phyloP scores from a whole-genome alignment of 1,140 invertebrate genomes.

The Xylocopa sonorina region DNA sequence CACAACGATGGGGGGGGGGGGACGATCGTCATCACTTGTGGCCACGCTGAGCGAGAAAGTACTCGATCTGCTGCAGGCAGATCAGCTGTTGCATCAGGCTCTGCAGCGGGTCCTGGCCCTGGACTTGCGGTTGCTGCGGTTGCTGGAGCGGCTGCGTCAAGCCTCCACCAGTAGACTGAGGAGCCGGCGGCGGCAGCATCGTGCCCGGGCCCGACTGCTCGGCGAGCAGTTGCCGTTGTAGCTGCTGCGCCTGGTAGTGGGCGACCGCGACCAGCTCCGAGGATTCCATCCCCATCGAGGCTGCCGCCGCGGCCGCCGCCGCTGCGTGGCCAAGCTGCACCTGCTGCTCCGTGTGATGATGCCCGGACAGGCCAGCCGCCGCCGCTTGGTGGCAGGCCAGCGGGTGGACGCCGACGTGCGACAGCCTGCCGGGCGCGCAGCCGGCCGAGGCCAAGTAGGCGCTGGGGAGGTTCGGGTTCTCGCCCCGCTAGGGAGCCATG shows the following conservation, averaged over 20 bases:
- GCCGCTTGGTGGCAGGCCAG: constrained; percentile 69
- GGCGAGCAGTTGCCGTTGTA: constrained; percentile 67
- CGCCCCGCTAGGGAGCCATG: constrained; percentile 82
- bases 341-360: constrained; percentile 66
- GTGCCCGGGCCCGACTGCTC: constrained; percentile 62
- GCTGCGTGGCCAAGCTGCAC: constrained; percentile 66
- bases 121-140: constrained; percentile 66
- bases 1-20: neutral
- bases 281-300: constrained; percentile 67
- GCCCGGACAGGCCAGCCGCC: constrained; percentile 57
- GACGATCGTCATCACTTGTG: constrained; percentile 65
- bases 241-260: constrained; percentile 69
- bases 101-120: constrained; percentile 77
- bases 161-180: constrained; percentile 72
- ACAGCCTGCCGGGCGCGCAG: constrained; percentile 60
- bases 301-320: constrained; percentile 53
- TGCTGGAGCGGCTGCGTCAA: constrained; percentile 72
- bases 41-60: constrained; percentile 75
- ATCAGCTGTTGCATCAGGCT: constrained; percentile 79
- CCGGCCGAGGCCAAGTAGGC: constrained; percentile 73
- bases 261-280: constrained; percentile 65
- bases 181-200: constrained; percentile 63
- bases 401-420: constrained; percentile 69
- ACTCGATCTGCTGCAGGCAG: constrained; percentile 76
- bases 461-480: constrained; percentile 78